These are phyloP conservation scores for Bruchidius siliquastri DNA, from an alignment of 2,888 invertebrate species.

Conservation along the genomic window DNA sequence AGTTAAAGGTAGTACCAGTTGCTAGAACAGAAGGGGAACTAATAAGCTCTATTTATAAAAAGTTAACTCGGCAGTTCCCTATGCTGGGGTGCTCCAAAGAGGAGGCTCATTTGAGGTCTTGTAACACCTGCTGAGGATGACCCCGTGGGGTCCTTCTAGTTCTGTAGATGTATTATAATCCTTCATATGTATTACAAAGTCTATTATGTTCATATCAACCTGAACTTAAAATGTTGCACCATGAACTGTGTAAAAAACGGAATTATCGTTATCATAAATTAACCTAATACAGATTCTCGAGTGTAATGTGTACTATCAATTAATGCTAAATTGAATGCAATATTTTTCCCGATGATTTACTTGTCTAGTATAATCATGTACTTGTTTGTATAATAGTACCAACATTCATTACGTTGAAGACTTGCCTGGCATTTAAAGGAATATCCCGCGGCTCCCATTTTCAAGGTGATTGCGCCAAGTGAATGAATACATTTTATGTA, in stretches of 20 bases:
- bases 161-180: too few species aligned
- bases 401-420: not conserved
- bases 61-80: too few species aligned
- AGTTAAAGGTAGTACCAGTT: too few species aligned
- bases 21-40: too few species aligned
- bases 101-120: too few species aligned
- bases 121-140: too few species aligned
- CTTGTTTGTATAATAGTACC: not conserved
- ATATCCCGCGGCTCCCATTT: not conserved
- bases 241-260: not conserved
- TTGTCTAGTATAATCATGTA: not conserved
- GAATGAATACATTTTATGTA: not conserved
- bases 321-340: not conserved
- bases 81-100: too few species aligned
- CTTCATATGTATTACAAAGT: too few species aligned
- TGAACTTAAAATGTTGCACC: not conserved
- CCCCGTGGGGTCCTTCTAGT: too few species aligned
- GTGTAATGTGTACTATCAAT: not conserved
- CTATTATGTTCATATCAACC: too few species aligned
- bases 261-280: not conserved
- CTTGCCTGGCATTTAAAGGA: not conserved
- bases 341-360: not conserved
- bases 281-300: not conserved
- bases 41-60: too few species aligned
- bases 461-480: not conserved